Base-by-base conservation (phyloP, 2,797 vertebrate genomes). In the Arnoldichthys spilopterus region DNA sequence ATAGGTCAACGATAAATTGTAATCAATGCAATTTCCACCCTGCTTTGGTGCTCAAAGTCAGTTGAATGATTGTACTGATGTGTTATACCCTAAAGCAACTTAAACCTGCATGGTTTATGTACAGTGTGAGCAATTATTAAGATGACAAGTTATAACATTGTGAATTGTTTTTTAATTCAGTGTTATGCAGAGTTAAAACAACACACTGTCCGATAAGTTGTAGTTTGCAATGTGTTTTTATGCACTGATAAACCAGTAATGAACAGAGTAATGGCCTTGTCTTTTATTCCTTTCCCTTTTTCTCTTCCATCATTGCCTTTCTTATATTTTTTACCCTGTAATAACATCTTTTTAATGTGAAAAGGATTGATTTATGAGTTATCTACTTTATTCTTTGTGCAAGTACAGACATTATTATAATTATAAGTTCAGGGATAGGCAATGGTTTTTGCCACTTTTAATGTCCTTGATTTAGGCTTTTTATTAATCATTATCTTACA, bases 321-420 rank as follows among this genome's bases (percentile, higher is more conserved):
- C 43, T 2, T 12, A 45, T 12, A 45, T 12, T 45, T 9, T 12
- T 45, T 2, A 1, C 2, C 43, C 11, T 11, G 7, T 12, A 43
- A 49, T 26, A 24, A 63, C 74, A 72, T 1, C 5, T 32, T 72
- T 62, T 24, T 74, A 66, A 85, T 84, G 86, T 85, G 80, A 37
- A 40, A 85, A 90, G 82, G 80, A 90, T 88, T 90, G 86, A 89
- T 90, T 79, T 79, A 73, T 43, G 72, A 49, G 32, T 84, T 67
- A 51, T 89, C 87, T 85, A 70, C 80, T 89, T 88, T 64, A 82
- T 88, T 89, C 87, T 85, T 75, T 76, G 80, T 37, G 72, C 15
- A 83, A 67, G 61, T 69, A 76, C 79, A 58, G 58, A 18, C 81
- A 45, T 85, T 49, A 85, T 85, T 81, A 79, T 56, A 85, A 73